A percentile compares a stretch with the other conserved stretches of the same genome.
These are phyloP conservation scores for Vidua macroura DNA, from an alignment of 2,113 vertebrate genomes.

Conservation along the genomic window DNA sequence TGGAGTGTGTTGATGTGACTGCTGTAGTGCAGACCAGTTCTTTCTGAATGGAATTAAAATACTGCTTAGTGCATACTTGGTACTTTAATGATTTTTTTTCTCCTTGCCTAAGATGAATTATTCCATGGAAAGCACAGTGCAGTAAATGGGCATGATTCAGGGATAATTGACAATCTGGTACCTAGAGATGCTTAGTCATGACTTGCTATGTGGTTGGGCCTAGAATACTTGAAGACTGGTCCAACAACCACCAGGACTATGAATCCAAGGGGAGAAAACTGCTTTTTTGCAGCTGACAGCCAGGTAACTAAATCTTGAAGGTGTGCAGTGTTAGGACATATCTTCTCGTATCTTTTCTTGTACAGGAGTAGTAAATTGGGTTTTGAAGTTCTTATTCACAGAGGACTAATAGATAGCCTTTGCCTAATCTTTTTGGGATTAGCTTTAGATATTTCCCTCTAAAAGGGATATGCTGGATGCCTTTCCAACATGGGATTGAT, in stretches of 20 bases:
- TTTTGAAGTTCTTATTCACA: neutral
- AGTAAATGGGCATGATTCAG: neutral
- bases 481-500: neutral
- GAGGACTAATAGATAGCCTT: neutral
- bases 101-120: neutral
- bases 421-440: neutral
- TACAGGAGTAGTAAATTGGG: neutral
- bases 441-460: neutral
- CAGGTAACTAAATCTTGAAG: neutral
- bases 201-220: neutral
- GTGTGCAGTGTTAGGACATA: neutral
- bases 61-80: neutral
- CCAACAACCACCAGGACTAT: neutral
- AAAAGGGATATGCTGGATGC: neutral
- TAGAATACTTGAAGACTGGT: neutral
- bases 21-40: neutral
- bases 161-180: neutral
- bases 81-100: neutral
- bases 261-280: neutral
- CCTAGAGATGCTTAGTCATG: conserved; percentile 53
- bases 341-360: neutral
- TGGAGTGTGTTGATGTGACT: neutral
- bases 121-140: neutral
- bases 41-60: neutral
- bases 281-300: neutral